These are phyloP conservation scores for Perdita meconis DNA, from an alignment of 2,888 invertebrate species.

Conservation along the genomic window DNA sequence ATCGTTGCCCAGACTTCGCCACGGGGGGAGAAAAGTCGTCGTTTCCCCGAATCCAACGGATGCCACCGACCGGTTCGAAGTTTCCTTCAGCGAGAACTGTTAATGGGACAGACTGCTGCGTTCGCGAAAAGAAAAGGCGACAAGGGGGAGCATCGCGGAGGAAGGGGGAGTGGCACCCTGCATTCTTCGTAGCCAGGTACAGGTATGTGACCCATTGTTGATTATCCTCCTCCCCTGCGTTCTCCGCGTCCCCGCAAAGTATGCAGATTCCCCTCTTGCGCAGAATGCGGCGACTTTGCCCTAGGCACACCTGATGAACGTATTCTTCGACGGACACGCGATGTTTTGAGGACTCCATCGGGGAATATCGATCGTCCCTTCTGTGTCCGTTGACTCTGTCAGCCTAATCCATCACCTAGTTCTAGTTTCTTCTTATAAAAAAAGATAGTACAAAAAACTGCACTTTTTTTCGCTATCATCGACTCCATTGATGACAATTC, in stretches of 20 bases:
- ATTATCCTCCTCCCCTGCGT: constrained; percentile 49
- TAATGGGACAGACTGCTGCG: constrained; percentile 57
- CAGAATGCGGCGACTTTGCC: constrained; percentile 34
- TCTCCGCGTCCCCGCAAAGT: constrained; percentile 44
- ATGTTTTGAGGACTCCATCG: constrained; percentile 29
- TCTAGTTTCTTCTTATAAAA: too few species aligned
- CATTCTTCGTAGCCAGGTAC: constrained; percentile 58
- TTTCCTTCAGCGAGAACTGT: constrained; percentile 31
- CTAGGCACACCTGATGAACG: constrained; percentile 64
- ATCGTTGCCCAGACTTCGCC: background rate
- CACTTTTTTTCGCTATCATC: too few species aligned
- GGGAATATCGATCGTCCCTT: constrained; percentile 15
- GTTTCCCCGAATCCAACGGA: constrained; percentile 25
- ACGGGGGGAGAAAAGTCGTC: background rate
- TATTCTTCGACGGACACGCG: constrained; percentile 42
- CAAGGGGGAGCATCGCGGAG: constrained; percentile 14
- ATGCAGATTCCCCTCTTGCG: constrained; percentile 68
- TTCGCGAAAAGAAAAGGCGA: constrained; percentile 38
- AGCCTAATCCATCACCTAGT: background rate
- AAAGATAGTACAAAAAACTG: too few species aligned
- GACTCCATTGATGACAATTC: too few species aligned
- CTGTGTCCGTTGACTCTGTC: constrained; percentile 11
- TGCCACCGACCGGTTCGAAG: constrained; percentile 32
- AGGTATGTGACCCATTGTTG: constrained; percentile 71
- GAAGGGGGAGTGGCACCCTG: constrained; percentile 46